Evolutionary conservation across 2,797 vertebrate species (phyloP).

Genomic region (Crenuchus spilurus): DNA sequence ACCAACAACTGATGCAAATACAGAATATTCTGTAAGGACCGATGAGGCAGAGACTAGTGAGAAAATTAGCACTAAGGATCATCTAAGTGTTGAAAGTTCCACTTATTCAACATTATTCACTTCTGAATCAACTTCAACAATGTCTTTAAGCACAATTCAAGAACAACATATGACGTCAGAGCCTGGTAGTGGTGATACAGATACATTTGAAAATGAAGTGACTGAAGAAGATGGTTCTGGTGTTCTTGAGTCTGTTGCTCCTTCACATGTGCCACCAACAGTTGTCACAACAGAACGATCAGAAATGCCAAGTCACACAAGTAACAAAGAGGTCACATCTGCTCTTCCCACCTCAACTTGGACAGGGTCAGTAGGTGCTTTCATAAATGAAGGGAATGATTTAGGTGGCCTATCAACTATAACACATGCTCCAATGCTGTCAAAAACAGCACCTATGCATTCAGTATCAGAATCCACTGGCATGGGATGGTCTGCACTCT

Average conservation of each 20-base stretch:
- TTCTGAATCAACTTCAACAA: conserved; percentile 5
- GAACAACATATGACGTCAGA: conserved; percentile 39
- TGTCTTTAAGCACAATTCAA: neutral
- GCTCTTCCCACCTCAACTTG: conserved; percentile 6
- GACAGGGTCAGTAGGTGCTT: neutral
- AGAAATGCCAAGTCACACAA: neutral
- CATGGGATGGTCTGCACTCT: neutral
- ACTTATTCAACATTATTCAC: conserved; percentile 23
- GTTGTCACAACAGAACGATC: conserved; percentile 15
- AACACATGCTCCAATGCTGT: conserved; percentile 39
- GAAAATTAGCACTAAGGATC: conserved; percentile 32
- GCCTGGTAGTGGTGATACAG: conserved; percentile 58
- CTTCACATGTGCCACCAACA: conserved; percentile 8
- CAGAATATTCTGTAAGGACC: conserved; percentile 57
- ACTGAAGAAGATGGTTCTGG: conserved; percentile 52
- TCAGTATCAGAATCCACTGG: conserved; percentile 19
- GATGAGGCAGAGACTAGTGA: conserved; percentile 69
- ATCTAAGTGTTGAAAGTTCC: conserved; percentile 23
- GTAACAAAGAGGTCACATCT: conserved; percentile 23
- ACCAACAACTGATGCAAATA: conserved; percentile 44
- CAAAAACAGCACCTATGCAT: conserved; percentile 28
- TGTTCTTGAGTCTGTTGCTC: conserved; percentile 32
- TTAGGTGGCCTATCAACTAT: conserved; percentile 41
- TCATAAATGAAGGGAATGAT: conserved; percentile 17
- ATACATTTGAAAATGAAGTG: conserved; percentile 10